phyloP scores from a whole-genome alignment of 2,888 invertebrate species.

The Platynereis dumerilii region DNA sequence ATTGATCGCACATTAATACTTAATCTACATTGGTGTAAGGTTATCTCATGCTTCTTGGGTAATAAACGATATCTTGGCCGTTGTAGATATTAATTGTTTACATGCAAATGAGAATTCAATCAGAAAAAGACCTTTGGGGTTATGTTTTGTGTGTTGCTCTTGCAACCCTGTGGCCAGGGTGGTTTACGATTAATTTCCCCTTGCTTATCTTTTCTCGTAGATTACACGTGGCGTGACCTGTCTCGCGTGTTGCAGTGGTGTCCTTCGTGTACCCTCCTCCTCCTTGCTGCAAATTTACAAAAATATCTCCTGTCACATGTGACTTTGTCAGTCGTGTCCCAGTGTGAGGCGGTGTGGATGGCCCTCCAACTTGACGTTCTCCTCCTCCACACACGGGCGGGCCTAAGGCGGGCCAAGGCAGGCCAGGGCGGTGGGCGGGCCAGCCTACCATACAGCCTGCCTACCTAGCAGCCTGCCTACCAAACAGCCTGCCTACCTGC shows the following conservation, averaged over 20 bases:
- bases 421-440: not conserved
- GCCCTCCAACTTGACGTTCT: constrained; percentile 3
- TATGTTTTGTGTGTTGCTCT: constrained; percentile 15
- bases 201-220: constrained; percentile 28
- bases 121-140: not conserved
- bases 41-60: no score
- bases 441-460: no score
- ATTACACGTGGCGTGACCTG: constrained; percentile 26
- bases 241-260: constrained; percentile 24
- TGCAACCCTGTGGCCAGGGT: constrained; percentile 7
- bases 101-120: no score
- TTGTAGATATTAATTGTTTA: no score
- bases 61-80: no score
- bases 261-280: constrained; percentile 20
- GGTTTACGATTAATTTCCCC: constrained; percentile 13
- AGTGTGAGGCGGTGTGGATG: not conserved
- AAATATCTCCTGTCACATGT: constrained; percentile 9
- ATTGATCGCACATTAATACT: no score
- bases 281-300: constrained; percentile 2
- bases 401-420: not conserved
- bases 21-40: no score
- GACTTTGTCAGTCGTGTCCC: constrained; percentile 4
- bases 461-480: no score
- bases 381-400: no score
- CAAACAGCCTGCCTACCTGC: no score